These are phyloP conservation scores for Dendroctonus ponderosae DNA, from an alignment of 1,140 invertebrate species.

Conservation along the genomic window DNA sequence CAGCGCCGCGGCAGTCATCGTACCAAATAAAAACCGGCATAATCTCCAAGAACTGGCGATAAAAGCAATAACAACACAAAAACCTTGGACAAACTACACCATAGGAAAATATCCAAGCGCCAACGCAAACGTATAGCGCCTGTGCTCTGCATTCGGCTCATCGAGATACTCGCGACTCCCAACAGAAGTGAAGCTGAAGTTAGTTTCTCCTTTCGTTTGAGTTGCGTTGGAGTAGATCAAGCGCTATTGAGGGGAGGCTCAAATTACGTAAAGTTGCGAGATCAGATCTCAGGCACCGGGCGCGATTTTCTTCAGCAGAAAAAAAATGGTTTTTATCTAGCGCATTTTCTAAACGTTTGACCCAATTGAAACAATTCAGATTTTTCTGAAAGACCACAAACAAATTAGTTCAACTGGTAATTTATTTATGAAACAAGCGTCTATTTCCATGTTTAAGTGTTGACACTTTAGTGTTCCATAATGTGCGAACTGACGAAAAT, in stretches of 20 bases:
- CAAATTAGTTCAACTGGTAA: too few relatives aligned
- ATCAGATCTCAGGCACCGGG: too few relatives aligned
- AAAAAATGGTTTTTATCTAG: too few relatives aligned
- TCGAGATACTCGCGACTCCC: slow-evolving; percentile 19
- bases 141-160: slow-evolving; percentile 25
- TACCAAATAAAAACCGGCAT: slow-evolving; percentile 14
- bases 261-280: too few relatives aligned
- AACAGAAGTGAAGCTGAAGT: slow-evolving; percentile 26
- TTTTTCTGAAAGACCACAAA: too few relatives aligned
- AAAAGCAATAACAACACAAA: slow-evolving; percentile 29
- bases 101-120: slow-evolving; percentile 27
- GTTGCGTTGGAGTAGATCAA: background rate
- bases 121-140: slow-evolving; percentile 27
- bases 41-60: slow-evolving; percentile 27
- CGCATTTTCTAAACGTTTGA: too few relatives aligned
- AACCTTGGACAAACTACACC: slow-evolving; percentile 23
- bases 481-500: slow-evolving; percentile 15
- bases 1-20: slow-evolving; percentile 2
- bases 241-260: too few relatives aligned
- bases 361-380: too few relatives aligned
- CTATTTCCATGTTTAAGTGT: too few relatives aligned
- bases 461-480: background rate
- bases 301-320: too few relatives aligned
- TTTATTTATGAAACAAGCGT: too few relatives aligned
- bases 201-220: slow-evolving; percentile 19